phyloP scores from a whole-genome alignment of 2,888 invertebrate species.

The Baccha elongata region DNA sequence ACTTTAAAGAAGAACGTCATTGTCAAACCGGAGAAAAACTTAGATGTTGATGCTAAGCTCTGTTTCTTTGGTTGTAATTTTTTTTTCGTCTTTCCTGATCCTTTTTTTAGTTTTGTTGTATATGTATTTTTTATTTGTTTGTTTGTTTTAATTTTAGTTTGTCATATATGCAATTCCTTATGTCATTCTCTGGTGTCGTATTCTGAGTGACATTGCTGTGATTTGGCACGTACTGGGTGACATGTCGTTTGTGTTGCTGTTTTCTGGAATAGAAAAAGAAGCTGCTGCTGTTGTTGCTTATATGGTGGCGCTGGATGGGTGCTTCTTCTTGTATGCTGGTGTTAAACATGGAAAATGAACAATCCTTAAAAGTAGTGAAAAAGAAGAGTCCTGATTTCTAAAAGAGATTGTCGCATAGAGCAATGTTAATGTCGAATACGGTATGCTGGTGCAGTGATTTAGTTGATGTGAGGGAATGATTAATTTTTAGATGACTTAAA shows the following conservation, averaged over 20 bases:
- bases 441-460: conserved; percentile 3
- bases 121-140: conserved; percentile 1
- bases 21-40: conserved; percentile 50
- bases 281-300: not conserved
- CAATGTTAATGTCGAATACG: conserved; percentile 20
- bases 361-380: conserved; percentile 45
- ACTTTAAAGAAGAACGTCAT: conserved; percentile 24
- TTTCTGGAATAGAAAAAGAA: conserved; percentile 30
- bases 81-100: conserved; percentile 25
- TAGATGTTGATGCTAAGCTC: conserved; percentile 45
- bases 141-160: conserved; percentile 43
- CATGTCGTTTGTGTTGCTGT: conserved; percentile 50
- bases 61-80: conserved; percentile 24
- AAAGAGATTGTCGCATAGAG: conserved; percentile 37
- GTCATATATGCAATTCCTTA: conserved; percentile 63
- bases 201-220: conserved; percentile 60
- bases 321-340: conserved; percentile 45
- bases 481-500: conserved; percentile 35
- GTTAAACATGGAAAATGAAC: conserved; percentile 70
- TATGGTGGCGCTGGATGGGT: not conserved
- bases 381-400: conserved; percentile 34
- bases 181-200: conserved; percentile 49
- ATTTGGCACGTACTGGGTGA: conserved; percentile 65
- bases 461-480: conserved; percentile 54
- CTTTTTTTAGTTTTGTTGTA: not conserved